Percentiles rank a stretch among this genome's conserved stretches.
phyloP scores from a whole-genome alignment of 2,797 vertebrate species.

The Diplodus sargus region DNA sequence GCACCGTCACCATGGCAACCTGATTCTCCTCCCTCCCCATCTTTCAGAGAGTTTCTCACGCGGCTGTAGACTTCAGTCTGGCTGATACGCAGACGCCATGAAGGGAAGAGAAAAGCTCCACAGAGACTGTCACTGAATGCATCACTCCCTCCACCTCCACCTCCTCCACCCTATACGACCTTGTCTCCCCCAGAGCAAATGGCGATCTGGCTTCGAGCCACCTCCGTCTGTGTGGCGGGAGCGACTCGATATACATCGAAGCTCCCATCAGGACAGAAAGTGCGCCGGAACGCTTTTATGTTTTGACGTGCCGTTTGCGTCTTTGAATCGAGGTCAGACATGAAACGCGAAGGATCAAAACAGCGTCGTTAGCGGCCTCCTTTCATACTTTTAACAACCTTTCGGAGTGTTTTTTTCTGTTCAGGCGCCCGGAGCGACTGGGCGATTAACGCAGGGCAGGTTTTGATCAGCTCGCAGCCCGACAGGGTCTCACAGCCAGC shows the following conservation, averaged over 20 bases:
- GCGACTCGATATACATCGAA: not conserved
- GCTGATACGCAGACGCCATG: conserved; percentile 33
- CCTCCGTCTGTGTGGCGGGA: conserved; percentile 32
- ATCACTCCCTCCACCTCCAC: not conserved
- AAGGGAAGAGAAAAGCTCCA: conserved; percentile 18
- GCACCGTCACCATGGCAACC: conserved; percentile 75
- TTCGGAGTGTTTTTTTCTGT: not conserved
- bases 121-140: conserved; percentile 12
- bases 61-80: conserved; percentile 10
- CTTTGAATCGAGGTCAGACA: conserved; percentile 4
- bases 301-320: not conserved
- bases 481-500: not conserved
- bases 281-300: not conserved
- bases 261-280: not conserved
- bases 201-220: conserved; percentile 44
- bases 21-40: conserved; percentile 15
- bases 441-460: not conserved
- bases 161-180: conserved; percentile 15
- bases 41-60: conserved; percentile 49
- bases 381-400: not conserved
- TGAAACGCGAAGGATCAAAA: conserved; percentile 1
- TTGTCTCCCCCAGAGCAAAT: conserved; percentile 12
- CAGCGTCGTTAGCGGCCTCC: not conserved
- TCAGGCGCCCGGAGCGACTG: not conserved
- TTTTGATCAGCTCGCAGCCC: not conserved